Conservation (phyloP, 2,888 invertebrate species). For the Lottia gigantea region DNA sequence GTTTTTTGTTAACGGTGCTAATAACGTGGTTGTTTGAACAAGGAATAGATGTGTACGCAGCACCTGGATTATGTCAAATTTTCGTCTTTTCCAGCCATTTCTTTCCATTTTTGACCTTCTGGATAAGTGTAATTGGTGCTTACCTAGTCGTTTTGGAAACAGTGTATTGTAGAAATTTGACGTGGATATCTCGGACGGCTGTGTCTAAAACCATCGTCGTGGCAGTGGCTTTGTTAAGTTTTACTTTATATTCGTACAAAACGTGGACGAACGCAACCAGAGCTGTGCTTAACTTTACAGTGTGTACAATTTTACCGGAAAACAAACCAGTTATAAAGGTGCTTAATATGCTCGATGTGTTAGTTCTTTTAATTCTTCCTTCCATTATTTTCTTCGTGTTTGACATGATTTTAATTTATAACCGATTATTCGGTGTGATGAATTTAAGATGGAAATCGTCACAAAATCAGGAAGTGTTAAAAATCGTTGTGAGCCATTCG, state of each 20-base stretch:
- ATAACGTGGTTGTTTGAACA: conserved; percentile 45
- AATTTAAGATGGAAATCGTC: conserved; percentile 23
- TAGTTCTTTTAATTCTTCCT: conserved; percentile 42
- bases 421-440: conserved; percentile 4
- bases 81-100: conserved; percentile 49
- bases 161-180: conserved; percentile 26
- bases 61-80: conserved; percentile 51
- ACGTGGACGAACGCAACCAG: conserved; percentile 50
- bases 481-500: conserved; percentile 38
- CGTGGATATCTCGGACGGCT: conserved; percentile 38
- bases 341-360: conserved; percentile 43
- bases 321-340: conserved; percentile 43
- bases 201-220: conserved; percentile 37
- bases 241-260: conserved; percentile 50
- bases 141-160: conserved; percentile 39
- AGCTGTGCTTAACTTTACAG: conserved; percentile 26
- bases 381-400: conserved; percentile 43
- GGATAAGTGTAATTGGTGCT: conserved; percentile 39
- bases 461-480: conserved; percentile 37
- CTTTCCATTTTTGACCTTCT: conserved; percentile 48
- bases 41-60: conserved; percentile 42
- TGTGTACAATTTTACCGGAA: conserved; percentile 47
- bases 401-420: conserved; percentile 31
- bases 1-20: conserved; percentile 43
- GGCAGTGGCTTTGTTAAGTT: conserved; percentile 38